Evolutionary conservation across 1,140 invertebrate species (phyloP).

Genomic region (Ceratosolen fusciceps): DNA sequence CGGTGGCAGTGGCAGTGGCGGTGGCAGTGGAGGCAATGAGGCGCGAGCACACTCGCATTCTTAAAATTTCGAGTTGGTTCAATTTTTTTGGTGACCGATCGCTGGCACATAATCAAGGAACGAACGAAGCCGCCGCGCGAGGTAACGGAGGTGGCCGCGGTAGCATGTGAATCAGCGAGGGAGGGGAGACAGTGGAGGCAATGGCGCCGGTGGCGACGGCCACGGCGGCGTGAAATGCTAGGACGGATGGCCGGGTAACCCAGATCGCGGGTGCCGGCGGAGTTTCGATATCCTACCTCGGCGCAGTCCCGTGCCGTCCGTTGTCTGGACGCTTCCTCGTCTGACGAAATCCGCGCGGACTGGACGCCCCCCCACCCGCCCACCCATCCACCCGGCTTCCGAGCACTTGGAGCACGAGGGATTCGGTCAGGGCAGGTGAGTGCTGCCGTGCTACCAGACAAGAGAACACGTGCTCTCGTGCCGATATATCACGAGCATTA

Average conservation of each 20-base stretch:
- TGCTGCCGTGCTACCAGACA: not conserved
- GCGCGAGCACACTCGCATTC: not conserved
- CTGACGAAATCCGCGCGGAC: not conserved
- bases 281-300: conserved; percentile 19
- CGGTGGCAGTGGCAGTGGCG: too few species aligned
- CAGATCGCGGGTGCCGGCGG: conserved; percentile 63
- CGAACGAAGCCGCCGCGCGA: not conserved
- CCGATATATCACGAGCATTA: too few species aligned
- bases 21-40: not conserved
- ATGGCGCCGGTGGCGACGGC: not conserved
- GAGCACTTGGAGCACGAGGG: not conserved
- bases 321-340: conserved; percentile 58
- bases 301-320: conserved; percentile 65
- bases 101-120: not conserved
- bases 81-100: not conserved
- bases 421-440: conserved; percentile 21
- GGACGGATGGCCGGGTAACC: conserved; percentile 72
- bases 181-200: conserved; percentile 21
- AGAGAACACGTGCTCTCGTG: not conserved
- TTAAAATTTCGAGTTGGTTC: not conserved
- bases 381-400: not conserved
- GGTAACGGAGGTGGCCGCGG: not conserved
- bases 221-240: conserved; percentile 50
- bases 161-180: too few species aligned
- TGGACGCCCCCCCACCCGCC: not conserved